Evolutionary conservation across 2,113 vertebrate species (phyloP).

Genomic region (Cephalophus harveyi): DNA sequence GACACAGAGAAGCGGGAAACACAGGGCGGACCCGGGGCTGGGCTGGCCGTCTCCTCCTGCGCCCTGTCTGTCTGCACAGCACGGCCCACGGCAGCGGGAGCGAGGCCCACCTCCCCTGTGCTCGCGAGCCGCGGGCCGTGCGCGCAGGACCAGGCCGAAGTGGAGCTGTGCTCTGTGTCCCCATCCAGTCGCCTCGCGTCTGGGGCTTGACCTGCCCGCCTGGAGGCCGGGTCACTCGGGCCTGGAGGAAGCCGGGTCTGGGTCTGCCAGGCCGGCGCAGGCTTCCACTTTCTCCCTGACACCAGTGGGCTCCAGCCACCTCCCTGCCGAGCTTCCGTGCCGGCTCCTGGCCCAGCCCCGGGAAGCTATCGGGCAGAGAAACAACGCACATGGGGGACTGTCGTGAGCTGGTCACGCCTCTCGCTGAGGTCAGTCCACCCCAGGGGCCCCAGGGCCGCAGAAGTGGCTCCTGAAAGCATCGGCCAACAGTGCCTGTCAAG

Average conservation of each 20-base stretch:
- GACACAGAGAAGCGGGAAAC: fast-evolving
- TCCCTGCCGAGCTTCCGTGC: background rate
- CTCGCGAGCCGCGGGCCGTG: fast-evolving
- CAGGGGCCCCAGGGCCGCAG: background rate
- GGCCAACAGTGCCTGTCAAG: background rate
- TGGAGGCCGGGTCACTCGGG: background rate
- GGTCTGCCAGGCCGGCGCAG: background rate
- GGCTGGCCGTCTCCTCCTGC: fast-evolving
- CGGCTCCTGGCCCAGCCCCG: background rate
- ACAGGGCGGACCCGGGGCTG: fast-evolving
- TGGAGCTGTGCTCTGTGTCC: background rate
- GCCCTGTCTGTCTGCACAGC: background rate
- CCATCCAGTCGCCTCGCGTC: background rate
- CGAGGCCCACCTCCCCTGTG: fast-evolving
- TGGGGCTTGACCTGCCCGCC: background rate
- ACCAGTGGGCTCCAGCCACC: background rate
- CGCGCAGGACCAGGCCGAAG: fast-evolving
- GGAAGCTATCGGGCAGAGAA: background rate
- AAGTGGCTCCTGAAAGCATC: background rate
- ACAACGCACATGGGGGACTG: fast-evolving
- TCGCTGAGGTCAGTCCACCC: background rate
- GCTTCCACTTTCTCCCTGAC: background rate
- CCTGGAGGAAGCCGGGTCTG: background rate
- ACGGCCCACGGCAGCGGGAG: fast-evolving
- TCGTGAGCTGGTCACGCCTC: background rate